Conservation (phyloP, 2,888 invertebrate genomes). For the Thelaira solivaga region DNA sequence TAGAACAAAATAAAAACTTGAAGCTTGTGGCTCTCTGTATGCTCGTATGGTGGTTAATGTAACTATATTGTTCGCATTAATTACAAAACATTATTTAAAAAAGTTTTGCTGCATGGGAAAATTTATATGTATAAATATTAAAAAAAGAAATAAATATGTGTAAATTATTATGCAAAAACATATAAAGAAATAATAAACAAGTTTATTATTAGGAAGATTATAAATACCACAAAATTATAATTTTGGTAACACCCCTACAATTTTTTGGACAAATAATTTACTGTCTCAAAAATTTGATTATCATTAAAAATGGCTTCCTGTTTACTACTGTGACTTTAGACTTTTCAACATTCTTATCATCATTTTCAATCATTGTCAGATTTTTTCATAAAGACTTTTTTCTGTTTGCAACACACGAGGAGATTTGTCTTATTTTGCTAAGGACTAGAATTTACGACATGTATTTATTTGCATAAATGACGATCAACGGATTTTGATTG, state of each 20-base stretch:
- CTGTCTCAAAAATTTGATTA: conserved; percentile 23
- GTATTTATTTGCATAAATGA: conserved; percentile 14
- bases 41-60: too few relatives aligned
- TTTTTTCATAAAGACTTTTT: conserved; percentile 43
- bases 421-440: conserved; percentile 20
- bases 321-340: conserved; percentile 54
- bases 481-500: conserved; percentile 26
- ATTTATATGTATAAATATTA: too few relatives aligned
- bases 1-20: too few relatives aligned
- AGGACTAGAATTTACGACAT: conserved; percentile 27
- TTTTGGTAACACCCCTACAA: conserved; percentile 43
- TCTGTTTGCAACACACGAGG: too few relatives aligned
- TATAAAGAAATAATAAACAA: too few relatives aligned
- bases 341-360: conserved; percentile 52
- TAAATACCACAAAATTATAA: conserved; percentile 36
- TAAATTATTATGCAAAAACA: too few relatives aligned
- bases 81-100: too few relatives aligned
- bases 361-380: conserved; percentile 30
- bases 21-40: too few relatives aligned
- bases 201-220: too few relatives aligned
- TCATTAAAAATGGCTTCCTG: conserved; percentile 33
- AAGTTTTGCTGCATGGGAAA: too few relatives aligned
- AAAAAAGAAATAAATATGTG: too few relatives aligned
- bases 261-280: conserved; percentile 27
- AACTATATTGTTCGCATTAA: too few relatives aligned